Base-by-base conservation (phyloP, 2,797 vertebrate species). In the Paratrypauchen microcephalus region DNA sequence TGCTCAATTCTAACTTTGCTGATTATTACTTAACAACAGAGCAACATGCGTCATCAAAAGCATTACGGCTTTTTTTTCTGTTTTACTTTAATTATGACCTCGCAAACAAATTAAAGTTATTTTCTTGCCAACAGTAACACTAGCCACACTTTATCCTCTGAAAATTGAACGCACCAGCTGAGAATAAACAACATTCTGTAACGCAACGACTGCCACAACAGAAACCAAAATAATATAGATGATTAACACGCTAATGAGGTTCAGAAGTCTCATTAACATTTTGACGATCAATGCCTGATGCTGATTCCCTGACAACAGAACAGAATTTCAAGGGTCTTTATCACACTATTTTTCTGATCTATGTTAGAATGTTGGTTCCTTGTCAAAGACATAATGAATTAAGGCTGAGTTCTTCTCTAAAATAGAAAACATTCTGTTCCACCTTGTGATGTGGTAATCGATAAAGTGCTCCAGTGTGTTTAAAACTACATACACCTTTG, bases 201-300 rank as follows among this genome's bases (percentile, higher is more conserved):
- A 12, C 19, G 21, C n/a, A 61, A 39, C 19, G 23, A 60, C 30
- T 19, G 7, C 30, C 32, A 13, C 32, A 61, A 15, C 32, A 41
- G 32, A 58, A 58, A 18, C 32, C 57, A 18, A 41, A 12, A 13
- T 39, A n/a, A 23, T 13, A 2, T 61, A 21, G 59, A 36, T 61
- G 9, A 62, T 62, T 62, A 62, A 4, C 6, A 8, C 21, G 2
- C 59, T 61, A 39, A 61, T 36, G 32, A 62, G 36, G n/a, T 24
- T n/a, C 60, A 45, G n/a, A 62, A 41, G 13, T 62, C 60, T 62
- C 36, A 45, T 61, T 61, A 15, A 12, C 12, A 41, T 62, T 39
- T 62, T 45, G 59, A 61, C 1, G 32, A 15, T n/a, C 23, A 23
- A 62, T 39, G 36, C 36, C 36, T 62, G 15, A 9, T 13, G n/a